Base-by-base conservation (phyloP, 92 coral and sea anemone genomes). In the Actinostola sp. region DNA sequence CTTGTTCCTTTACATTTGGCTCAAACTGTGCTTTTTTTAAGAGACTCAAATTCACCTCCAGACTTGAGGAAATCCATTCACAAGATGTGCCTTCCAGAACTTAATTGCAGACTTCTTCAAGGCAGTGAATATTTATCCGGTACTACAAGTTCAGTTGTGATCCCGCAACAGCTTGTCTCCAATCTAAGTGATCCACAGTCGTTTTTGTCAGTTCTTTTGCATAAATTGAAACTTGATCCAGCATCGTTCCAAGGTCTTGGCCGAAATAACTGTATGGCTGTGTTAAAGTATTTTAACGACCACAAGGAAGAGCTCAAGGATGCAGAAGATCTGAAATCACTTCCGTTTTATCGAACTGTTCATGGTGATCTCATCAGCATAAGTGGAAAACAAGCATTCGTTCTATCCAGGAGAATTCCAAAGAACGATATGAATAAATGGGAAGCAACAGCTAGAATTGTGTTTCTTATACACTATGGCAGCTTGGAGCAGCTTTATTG, bases 271-370 rank as follows among this genome's bases (percentile, higher is more conserved):
- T 82, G 79, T 39, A 0, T 3, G 0, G 34, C 13, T 1, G 20
- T 90, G 28, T 71, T 90, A 41, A 20, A 29, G 11, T 87, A 82
- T 16, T 90, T 90, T 41, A 79, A 71, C 55, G 53, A 61, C 14
- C 42, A 31, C 31, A n/a, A 57, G 4, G 39, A 57, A 29, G 39
- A 57, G 29, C 44, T 35, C 13, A 53, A 53, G n/a, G 30, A 45
- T n/a, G 8, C 20, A n/a, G n/a, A n/a, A n/a, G n/a, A n/a, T 0
- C 30, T 89, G 59, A 72, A 62, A 30, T 16, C n/a, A 11, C 86
- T 89, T 9, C 95, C 95, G 0, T 70, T 89, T 23, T 81, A 72
- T 48, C 52, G n/a, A 23, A 72, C 80, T 20, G 60, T 77, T 8
- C 79, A 59, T 25, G 95, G 81, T 4, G 34, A 56, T 10, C 75